Conservation (phyloP, 1,140 invertebrate species). For the Drosophila orena region DNA sequence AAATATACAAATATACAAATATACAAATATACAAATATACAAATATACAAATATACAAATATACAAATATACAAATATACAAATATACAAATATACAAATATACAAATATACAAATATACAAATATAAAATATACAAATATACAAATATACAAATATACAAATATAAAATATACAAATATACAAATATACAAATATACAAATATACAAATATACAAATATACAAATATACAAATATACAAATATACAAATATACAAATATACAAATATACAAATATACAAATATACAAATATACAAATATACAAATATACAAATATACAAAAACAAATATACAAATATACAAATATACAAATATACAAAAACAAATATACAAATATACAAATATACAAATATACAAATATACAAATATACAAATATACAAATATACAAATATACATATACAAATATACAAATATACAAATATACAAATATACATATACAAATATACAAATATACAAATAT, state of each 20-base stretch:
- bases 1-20: no score
- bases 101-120: neutral
- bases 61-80: neutral
- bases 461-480: neutral
- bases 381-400: neutral
- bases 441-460: neutral
- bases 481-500: neutral
- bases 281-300: neutral
- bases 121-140: no score
- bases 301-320: neutral
- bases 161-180: neutral
- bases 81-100: neutral
- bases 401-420: neutral
- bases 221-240: neutral
- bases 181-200: neutral
- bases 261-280: neutral
- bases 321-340: neutral
- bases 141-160: no score
- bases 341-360: neutral
- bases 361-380: neutral
- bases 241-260: neutral
- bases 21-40: neutral
- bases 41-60: neutral
- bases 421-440: neutral
- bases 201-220: neutral